Percentiles rank a stretch among this genome's conserved stretches.
phyloP scores from a whole-genome alignment of 2,113 vertebrate species.

The Pardalotus punctatus region DNA sequence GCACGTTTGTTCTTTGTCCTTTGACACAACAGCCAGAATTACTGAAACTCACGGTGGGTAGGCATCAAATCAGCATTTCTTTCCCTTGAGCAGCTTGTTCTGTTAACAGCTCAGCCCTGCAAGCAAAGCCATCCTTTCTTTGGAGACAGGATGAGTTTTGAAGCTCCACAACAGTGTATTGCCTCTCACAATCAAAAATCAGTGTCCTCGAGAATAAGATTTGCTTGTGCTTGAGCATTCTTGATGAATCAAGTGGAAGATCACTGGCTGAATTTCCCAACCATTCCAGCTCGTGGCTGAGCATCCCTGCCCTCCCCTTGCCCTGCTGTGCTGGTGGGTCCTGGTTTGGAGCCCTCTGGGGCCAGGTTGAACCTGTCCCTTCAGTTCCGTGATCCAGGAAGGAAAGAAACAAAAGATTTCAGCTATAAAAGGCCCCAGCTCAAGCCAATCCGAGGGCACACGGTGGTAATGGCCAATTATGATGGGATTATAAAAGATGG shows the following conservation, averaged over 20 bases:
- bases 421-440: neutral
- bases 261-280: neutral
- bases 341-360: neutral
- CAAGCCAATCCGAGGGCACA: conserved; percentile 61
- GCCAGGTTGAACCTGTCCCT: neutral
- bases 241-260: neutral
- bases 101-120: neutral
- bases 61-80: neutral
- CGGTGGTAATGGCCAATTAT: conserved; percentile 76
- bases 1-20: neutral
- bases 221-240: neutral
- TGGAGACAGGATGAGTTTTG: neutral
- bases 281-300: neutral
- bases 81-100: neutral
- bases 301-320: neutral
- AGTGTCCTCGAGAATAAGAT: neutral
- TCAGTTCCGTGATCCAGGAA: neutral
- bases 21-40: neutral
- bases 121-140: neutral
- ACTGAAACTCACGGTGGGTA: neutral
- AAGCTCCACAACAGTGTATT: neutral
- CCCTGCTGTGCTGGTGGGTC: neutral
- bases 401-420: neutral
- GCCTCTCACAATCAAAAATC: neutral
- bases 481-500: conserved; percentile 79